Conservation (phyloP, 2,113 vertebrate genomes). For the Amia ocellicauda region DNA sequence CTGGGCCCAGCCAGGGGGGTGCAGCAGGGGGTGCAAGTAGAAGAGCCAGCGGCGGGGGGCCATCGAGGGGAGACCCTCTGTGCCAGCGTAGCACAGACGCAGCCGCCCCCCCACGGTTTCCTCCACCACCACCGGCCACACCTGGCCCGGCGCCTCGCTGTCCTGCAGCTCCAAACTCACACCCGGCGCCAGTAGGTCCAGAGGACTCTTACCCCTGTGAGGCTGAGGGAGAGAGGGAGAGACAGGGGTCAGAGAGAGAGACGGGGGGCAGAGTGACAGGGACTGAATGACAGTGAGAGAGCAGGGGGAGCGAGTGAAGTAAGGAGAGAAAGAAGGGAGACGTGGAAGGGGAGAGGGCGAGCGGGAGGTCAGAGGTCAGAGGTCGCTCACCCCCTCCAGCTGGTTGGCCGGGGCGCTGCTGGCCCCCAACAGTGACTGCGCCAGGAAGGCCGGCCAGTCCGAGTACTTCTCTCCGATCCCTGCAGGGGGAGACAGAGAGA, state of each 20-base stretch:
- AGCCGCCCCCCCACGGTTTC: constrained; percentile 90
- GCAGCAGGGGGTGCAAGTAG: constrained; percentile 89
- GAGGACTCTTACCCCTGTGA: constrained; percentile 83
- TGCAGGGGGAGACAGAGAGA: constrained; percentile 44
- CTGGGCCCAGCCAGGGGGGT: constrained; percentile 88
- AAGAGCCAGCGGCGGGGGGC: constrained; percentile 83
- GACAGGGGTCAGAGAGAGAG: background rate
- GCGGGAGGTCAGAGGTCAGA: too few relatives aligned
- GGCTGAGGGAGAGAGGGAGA: constrained; percentile 60
- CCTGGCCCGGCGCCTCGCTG: constrained; percentile 59
- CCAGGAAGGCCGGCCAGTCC: constrained; percentile 82
- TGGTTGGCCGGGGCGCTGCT: constrained; percentile 83
- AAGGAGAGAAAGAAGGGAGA: background rate
- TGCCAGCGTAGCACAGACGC: constrained; percentile 77
- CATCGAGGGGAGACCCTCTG: constrained; percentile 68
- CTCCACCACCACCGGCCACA: constrained; percentile 83
- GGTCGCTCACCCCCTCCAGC: constrained; percentile 84
- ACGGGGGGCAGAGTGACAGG: constrained; percentile 28
- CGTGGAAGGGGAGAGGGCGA: background rate
- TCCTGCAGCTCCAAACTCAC: constrained; percentile 87
- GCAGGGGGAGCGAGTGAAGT: background rate
- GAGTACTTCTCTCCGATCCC: constrained; percentile 86
- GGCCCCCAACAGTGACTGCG: constrained; percentile 73
- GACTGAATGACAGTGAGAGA: constrained; percentile 60
- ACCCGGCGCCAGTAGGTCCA: constrained; percentile 85